Conservation (phyloP, 1,140 invertebrate species). For the Musca vetustissima region DNA sequence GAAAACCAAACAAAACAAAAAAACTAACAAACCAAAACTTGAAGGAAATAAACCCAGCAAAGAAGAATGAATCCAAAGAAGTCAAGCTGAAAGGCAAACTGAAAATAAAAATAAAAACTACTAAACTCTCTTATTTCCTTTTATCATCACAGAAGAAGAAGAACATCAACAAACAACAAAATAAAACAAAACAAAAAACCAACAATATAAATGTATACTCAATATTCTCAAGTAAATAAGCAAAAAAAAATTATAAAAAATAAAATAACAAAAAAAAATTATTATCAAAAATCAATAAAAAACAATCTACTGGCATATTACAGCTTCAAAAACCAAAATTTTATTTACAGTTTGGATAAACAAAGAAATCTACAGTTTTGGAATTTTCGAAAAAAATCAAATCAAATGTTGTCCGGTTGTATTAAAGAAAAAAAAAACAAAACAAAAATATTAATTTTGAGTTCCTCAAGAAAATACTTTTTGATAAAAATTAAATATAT, state of each 20-base stretch:
- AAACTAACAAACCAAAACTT: neutral
- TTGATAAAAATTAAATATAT: neutral
- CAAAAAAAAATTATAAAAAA: neutral
- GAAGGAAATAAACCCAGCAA: neutral
- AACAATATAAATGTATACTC: slow-evolving; percentile 20
- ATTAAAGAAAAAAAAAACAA: slow-evolving; percentile 17
- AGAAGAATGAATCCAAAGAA: slow-evolving; percentile 18
- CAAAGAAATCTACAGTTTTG: slow-evolving; percentile 8
- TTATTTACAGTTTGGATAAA: neutral
- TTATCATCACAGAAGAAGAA: neutral
- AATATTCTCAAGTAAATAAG: slow-evolving; percentile 18
- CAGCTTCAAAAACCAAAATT: neutral
- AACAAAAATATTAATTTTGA: neutral
- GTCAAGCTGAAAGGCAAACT: slow-evolving; percentile 1
- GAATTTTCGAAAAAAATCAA: slow-evolving; percentile 21
- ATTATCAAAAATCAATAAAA: slow-evolving; percentile 14
- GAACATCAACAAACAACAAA: slow-evolving; percentile 1
- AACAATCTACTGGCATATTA: slow-evolving; percentile 15
- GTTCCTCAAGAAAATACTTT: neutral
- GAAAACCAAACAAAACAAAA: slow-evolving; percentile 25
- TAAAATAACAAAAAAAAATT: neutral
- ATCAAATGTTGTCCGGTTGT: neutral
- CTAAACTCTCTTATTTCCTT: slow-evolving; percentile 15
- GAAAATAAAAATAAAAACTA: slow-evolving; percentile 16
- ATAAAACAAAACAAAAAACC: slow-evolving; percentile 11